Conservation (phyloP, 2,797 vertebrate species). For the Platalea minor region DNA sequence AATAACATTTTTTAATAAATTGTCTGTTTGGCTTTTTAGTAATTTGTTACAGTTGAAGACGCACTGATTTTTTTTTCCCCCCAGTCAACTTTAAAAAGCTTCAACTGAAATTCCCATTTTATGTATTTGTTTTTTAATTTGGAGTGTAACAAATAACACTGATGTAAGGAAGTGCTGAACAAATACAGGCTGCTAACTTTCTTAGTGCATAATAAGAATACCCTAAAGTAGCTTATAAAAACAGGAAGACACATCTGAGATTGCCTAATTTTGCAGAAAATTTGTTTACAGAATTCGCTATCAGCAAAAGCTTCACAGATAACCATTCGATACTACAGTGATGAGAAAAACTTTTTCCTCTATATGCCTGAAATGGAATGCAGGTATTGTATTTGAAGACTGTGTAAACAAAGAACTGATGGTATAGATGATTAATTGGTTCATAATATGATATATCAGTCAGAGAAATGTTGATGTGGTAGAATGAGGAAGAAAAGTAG, state of each 20-base stretch:
- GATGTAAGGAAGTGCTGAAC: not conserved
- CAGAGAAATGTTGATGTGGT: not conserved
- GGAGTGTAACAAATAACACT: not conserved
- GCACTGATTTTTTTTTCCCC: fast-evolving
- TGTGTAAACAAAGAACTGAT: not conserved
- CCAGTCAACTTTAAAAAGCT: not conserved
- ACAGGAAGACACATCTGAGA: not conserved
- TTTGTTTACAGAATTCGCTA: not conserved
- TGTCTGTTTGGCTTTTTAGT: not conserved
- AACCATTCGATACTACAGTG: not conserved
- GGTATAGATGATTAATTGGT: not conserved
- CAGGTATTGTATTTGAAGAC: not conserved
- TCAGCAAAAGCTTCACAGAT: not conserved
- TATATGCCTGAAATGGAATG: not conserved
- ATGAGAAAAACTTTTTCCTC: not conserved
- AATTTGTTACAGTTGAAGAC: not conserved
- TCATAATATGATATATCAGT: not conserved
- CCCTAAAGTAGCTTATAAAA: not conserved
- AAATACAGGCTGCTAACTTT: not conserved
- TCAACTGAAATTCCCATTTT: not conserved
- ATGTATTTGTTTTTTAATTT: not conserved
- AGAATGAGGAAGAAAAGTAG: not conserved
- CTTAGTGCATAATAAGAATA: not conserved
- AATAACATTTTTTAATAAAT: not conserved
- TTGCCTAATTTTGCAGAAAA: not conserved